Base-by-base conservation (phyloP, 2,888 invertebrate genomes). In the Busseola fusca region DNA sequence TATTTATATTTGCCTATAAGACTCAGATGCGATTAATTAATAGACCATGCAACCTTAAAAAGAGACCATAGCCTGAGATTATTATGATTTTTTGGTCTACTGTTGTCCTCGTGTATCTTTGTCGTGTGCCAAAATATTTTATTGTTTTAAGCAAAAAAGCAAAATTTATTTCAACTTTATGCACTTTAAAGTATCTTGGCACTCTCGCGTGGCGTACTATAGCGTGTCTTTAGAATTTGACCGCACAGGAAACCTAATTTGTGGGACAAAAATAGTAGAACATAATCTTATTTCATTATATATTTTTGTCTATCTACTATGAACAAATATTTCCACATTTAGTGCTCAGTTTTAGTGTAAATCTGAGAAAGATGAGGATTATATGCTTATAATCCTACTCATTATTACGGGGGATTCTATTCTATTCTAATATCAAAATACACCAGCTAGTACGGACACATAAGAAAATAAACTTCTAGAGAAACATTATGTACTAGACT, bases 1-100 rank as follows among this genome's bases (percentile, higher is more conserved):
- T 80, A 48, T 64, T 62, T 52, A 52, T 50, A 54, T 68, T 68
- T 64, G 58, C 42, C 21, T 73, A 62, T 45, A 63, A 54, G 25
- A 60, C 37, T 9, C n/a, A 65, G n/a, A 75, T 56, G 40, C 56
- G 21, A 50, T 40, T 67, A 62, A 67, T 57, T 64, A 30, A 57
- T 27, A 62, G 37, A 27, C 52, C 16, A n/a, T 34, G 45, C 56
- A 30, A 69, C n/a, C 34, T 40, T 27, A 45, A 48, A 57, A 58
- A 48, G 42, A 34, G 48, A n/a, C 12, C 4, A 6, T 27, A 58
- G 6, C 6, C 4, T 18, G 42, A 50, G 14, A 37, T 12, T 57
- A 59, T 34, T 50, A 18, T 50, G 18, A 30, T 42, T 48, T 3
- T 21, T 16, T 25, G 64, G 30, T 59, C 21, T 54, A 42, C 25